These are phyloP conservation scores for Amphipoea lucens DNA, from an alignment of 2,888 invertebrate species.

Conservation along the genomic window DNA sequence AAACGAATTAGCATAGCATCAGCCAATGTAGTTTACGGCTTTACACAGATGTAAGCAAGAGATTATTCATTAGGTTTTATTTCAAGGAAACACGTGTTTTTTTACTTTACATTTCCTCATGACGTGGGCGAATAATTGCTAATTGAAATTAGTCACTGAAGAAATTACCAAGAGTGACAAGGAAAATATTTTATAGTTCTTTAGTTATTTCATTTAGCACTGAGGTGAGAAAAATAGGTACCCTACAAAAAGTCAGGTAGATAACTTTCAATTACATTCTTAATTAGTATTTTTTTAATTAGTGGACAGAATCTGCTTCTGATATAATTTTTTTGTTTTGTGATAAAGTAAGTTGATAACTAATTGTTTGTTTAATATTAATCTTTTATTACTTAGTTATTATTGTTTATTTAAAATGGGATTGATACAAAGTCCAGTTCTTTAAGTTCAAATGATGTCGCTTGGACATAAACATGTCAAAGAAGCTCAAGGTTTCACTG, in stretches of 20 bases:
- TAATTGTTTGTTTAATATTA: conserved; percentile 24
- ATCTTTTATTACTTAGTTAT: conserved; percentile 25
- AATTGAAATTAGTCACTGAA: conserved; percentile 34
- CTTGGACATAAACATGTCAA: conserved; percentile 27
- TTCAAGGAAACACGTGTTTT: conserved; percentile 39
- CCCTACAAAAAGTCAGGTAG: not conserved
- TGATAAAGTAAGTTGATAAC: conserved; percentile 8
- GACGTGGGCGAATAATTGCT: conserved; percentile 13
- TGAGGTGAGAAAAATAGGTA: not conserved
- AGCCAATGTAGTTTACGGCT: conserved; percentile 32
- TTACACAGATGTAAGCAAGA: conserved; percentile 32
- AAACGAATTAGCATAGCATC: conserved; percentile 46
- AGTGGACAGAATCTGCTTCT: not conserved
- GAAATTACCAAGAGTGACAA: not conserved
- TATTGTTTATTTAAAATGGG: conserved; percentile 28
- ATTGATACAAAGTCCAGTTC: conserved; percentile 42
- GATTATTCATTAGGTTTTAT: conserved; percentile 24
- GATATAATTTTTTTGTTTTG: conserved; percentile 18
- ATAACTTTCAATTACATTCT: not conserved
- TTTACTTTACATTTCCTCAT: conserved; percentile 28
- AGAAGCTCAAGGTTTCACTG: conserved; percentile 34
- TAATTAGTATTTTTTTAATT: not conserved
- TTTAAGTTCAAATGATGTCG: conserved; percentile 19
- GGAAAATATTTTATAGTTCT: not conserved
- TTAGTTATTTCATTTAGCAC: not conserved